Percentiles rank a stretch among this genome's conserved stretches.
These are phyloP conservation scores for Enteromius fasciolatus DNA, from an alignment of 2,797 vertebrate species.

Conservation along the genomic window DNA sequence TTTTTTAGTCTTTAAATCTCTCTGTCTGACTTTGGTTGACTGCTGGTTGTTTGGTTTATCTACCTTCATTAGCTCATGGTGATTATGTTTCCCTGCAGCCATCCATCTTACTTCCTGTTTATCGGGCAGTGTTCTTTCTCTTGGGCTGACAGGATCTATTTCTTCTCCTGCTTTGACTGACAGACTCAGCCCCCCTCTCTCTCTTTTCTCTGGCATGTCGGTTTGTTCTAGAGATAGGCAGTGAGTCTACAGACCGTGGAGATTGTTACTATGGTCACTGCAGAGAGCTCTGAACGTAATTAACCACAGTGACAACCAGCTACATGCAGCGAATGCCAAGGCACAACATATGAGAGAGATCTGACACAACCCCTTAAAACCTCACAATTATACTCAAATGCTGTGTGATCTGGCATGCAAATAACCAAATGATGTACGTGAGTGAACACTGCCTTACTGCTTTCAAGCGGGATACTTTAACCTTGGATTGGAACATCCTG, in stretches of 20 bases:
- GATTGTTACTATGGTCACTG: conserved; percentile 57
- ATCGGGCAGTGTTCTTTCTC: conserved; percentile 27
- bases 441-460: not conserved
- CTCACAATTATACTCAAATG: not conserved
- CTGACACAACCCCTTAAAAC: not conserved
- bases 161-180: conserved; percentile 31
- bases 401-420: not conserved
- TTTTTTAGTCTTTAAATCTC: conserved; percentile 18
- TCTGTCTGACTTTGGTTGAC: conserved; percentile 23
- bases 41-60: conserved; percentile 28
- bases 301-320: conserved; percentile 31
- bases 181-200: conserved; percentile 14
- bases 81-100: conserved; percentile 34
- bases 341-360: not conserved
- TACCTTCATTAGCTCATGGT: conserved; percentile 22
- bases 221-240: conserved; percentile 28
- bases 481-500: not conserved
- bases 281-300: conserved; percentile 24
- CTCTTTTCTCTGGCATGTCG: conserved; percentile 24
- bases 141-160: conserved; percentile 2
- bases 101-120: conserved; percentile 34
- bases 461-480: not conserved
- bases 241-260: conserved; percentile 17
- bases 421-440: not conserved
- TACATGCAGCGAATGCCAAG: conserved; percentile 14